Percentiles rank a stretch among this genome's conserved stretches.
phyloP scores from a whole-genome alignment of 2,888 invertebrate species.

The Cheilosia variabilis region DNA sequence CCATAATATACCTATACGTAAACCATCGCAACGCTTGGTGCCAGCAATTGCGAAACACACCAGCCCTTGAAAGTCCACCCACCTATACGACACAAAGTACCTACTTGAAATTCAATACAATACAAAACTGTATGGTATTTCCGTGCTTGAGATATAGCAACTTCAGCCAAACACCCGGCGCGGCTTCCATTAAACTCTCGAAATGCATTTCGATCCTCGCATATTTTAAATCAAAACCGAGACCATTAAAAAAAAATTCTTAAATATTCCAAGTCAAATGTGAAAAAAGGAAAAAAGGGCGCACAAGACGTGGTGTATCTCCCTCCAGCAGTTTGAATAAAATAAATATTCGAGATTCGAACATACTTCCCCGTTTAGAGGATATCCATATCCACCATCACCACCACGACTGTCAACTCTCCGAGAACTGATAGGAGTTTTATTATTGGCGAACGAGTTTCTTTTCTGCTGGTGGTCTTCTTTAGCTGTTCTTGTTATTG shows the following conservation, averaged over 20 bases:
- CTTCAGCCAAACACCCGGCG: conserved; percentile 29
- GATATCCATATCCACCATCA: conserved; percentile 38
- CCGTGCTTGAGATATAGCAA: conserved; percentile 10
- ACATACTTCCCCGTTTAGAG: conserved; percentile 43
- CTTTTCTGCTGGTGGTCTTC: conserved; percentile 21
- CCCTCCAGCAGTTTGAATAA: conserved; percentile 54
- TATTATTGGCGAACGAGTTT: conserved; percentile 56
- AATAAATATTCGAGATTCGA: conserved; percentile 64
- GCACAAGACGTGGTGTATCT: conserved; percentile 38
- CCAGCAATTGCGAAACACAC: conserved; percentile 11
- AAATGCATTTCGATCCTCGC: conserved; percentile 45
- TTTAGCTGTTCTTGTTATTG: conserved; percentile 14
- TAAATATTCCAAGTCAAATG: conserved; percentile 58
- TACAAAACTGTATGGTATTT: conserved; percentile 12
- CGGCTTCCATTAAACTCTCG: conserved; percentile 71
- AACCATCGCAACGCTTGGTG: conserved; percentile 10
- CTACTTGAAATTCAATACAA: conserved; percentile 34
- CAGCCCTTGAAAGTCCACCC: conserved; percentile 20
- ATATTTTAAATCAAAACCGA: conserved; percentile 68
- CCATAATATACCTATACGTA: background rate
- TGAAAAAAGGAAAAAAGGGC: conserved; percentile 1
- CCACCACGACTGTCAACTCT: background rate
- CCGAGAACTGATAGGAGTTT: conserved; percentile 42
- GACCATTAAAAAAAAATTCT: conserved; percentile 68
- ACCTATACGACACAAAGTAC: conserved; percentile 21